Base-by-base conservation (phyloP, 2,888 invertebrate genomes). In the Orthosia cruda region DNA sequence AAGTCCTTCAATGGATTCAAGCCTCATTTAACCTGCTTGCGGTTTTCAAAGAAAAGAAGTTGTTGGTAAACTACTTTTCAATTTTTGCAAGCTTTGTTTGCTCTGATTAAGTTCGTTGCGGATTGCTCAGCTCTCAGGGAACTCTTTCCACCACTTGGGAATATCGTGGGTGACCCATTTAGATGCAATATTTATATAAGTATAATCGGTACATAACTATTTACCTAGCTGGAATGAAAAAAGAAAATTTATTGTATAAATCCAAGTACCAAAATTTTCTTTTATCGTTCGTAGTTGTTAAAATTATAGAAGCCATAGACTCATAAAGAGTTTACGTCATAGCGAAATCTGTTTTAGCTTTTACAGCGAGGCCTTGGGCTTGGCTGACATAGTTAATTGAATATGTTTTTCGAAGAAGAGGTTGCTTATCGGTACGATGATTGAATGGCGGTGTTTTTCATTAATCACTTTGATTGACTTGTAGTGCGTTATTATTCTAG, bases 361-460 rank as follows among this genome's bases (percentile, higher is more conserved):
- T 81, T 59, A 81, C 66, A 61, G 67, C 26, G n/a, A 52, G 54
- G 68, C 69, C 64, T 55, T 50, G 26, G 49, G 50, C 54, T 66
- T 54, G 52, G 54, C 54, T 20, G 58, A 61, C 23, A 55, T 55
- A 52, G 55, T 58, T 81, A 71, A 80, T 80, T 72, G 61, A 65
- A 69, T 72, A 64, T 63, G 57, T 32, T 81, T 74, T 74, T 64
- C 63, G 50, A 79, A 75, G 59, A 74, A 69, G 49, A 57, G 47
- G 47, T 70, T 68, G 7, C 47, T 67, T 70, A 70, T 70, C 58
- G 20, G 32, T 61, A 59, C 20, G 4, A 47, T 13, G 55, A 58
- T 68, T 57, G 32, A 72, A 64, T 47, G 66, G 40, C 75, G 20
- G 45, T 57, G 20, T 69, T 66, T 63, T 76, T 63, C 49, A 79